A percentile compares a stretch with the other conserved stretches of the same genome.
Evolutionary conservation across 2,113 vertebrate genomes (phyloP).

Genomic region (Meriones unguiculatus): DNA sequence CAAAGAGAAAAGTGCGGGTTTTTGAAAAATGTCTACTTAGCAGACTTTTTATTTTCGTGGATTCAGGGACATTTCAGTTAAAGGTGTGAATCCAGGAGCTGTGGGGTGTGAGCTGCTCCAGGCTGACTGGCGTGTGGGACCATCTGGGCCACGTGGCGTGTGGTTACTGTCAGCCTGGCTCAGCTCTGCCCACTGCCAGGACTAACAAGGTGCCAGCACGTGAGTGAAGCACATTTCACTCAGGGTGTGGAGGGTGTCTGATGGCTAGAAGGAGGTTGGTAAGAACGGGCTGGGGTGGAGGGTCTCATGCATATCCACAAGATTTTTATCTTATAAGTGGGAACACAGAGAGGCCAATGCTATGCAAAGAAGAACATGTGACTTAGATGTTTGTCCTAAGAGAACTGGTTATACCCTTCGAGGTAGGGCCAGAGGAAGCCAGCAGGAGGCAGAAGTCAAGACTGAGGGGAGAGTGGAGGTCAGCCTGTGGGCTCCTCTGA

Average conservation of each 20-base stretch:
- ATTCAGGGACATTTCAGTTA: constrained; percentile 62
- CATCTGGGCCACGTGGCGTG: constrained; percentile 28
- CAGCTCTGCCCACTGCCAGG: not conserved
- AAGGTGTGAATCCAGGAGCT: constrained; percentile 42
- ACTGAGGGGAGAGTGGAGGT: not conserved
- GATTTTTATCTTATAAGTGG: not conserved
- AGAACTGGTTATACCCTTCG: not conserved
- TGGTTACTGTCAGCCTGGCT: not conserved
- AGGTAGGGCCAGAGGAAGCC: not conserved
- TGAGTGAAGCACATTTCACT: not conserved
- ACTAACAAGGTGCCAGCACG: not conserved
- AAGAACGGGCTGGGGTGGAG: not conserved
- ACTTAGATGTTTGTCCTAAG: not conserved
- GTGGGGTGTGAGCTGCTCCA: not conserved
- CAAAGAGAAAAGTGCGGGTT: constrained; percentile 47
- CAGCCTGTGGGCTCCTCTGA: not conserved
- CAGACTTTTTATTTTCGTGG: constrained; percentile 18
- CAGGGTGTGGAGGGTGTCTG: not conserved
- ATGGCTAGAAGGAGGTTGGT: not conserved
- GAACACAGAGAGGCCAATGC: not conserved
- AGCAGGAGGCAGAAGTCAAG: not conserved
- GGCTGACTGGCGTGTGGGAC: not conserved
- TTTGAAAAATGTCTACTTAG: constrained; percentile 70
- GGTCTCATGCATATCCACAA: not conserved
- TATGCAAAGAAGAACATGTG: not conserved